Conservation (phyloP, 2,113 vertebrate genomes). For the Elaphurus davidianus region DNA sequence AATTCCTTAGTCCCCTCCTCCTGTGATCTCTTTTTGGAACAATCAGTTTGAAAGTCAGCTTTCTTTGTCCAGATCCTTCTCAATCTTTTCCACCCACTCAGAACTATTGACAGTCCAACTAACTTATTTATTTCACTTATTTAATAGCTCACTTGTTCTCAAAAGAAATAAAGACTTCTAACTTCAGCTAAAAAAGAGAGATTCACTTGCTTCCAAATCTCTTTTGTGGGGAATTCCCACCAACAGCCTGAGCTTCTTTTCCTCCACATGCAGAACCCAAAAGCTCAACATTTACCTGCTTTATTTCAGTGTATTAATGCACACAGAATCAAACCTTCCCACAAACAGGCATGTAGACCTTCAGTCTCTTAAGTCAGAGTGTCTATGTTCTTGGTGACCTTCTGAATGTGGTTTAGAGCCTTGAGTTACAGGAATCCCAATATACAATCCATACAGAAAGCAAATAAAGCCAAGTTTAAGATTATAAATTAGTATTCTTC, state of each 20-base stretch:
- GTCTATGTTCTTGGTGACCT: background rate
- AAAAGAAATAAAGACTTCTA: background rate
- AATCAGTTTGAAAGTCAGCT: background rate
- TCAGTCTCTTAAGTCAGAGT: background rate
- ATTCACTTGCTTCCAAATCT: background rate
- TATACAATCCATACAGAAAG: background rate
- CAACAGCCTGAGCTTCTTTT: background rate
- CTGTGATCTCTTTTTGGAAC: background rate
- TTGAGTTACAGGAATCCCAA: background rate
- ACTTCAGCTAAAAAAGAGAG: background rate
- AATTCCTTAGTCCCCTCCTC: background rate
- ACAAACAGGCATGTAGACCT: background rate
- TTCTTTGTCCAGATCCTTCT: background rate
- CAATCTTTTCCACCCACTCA: background rate
- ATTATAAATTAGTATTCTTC: background rate
- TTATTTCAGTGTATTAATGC: background rate
- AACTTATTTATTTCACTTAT: background rate
- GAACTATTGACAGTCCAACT: background rate
- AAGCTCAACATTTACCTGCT: background rate
- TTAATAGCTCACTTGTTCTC: background rate
- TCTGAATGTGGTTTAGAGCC: background rate
- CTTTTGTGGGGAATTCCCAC: background rate
- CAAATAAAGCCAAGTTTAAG: background rate
- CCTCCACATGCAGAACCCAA: background rate
- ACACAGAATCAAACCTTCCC: background rate